Percentiles rank a stretch among this genome's conserved stretches.
phyloP scores from a whole-genome alignment of 2,113 vertebrate species.

The Neodontobutis hainanensis region DNA sequence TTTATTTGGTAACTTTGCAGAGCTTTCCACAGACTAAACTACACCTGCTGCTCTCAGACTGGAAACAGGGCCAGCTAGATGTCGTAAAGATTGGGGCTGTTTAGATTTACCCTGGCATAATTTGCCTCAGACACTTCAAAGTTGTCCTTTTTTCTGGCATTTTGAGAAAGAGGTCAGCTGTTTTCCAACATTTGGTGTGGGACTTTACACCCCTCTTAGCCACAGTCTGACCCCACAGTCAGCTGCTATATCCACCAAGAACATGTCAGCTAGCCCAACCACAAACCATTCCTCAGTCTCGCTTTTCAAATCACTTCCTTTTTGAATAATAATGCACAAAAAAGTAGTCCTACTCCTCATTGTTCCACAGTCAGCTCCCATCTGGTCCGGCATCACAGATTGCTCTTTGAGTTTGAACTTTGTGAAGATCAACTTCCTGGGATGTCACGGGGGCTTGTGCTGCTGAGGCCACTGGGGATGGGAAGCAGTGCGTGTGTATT shows the following conservation, averaged over 20 bases:
- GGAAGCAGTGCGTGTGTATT: constrained; percentile 25
- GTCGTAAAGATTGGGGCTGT: constrained; percentile 24
- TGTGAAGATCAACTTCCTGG: constrained; percentile 77
- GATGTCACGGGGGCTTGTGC: constrained; percentile 69
- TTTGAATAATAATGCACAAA: constrained; percentile 24
- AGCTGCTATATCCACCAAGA: constrained; percentile 36
- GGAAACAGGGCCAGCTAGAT: background rate
- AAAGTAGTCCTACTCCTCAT: constrained; percentile 47
- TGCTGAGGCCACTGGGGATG: constrained; percentile 50
- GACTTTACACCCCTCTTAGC: constrained; percentile 42
- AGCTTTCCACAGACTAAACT: constrained; percentile 57
- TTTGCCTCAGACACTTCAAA: constrained; percentile 5
- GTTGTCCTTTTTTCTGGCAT: constrained; percentile 30
- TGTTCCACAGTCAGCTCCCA: constrained; percentile 55
- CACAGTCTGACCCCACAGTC: constrained; percentile 52
- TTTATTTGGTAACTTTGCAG: constrained; percentile 74
- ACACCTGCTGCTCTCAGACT: constrained; percentile 18
- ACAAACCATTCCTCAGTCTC: constrained; percentile 35
- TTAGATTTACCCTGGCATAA: constrained; percentile 24
- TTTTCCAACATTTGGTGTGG: constrained; percentile 40
- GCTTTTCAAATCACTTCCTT: constrained; percentile 28
- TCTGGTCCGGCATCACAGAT: constrained; percentile 67
- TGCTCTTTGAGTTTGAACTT: constrained; percentile 48
- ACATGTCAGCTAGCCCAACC: constrained; percentile 32
- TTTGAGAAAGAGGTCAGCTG: constrained; percentile 47